phyloP scores from a whole-genome alignment of 1,140 invertebrate species.

The Acromyrmex heyeri region DNA sequence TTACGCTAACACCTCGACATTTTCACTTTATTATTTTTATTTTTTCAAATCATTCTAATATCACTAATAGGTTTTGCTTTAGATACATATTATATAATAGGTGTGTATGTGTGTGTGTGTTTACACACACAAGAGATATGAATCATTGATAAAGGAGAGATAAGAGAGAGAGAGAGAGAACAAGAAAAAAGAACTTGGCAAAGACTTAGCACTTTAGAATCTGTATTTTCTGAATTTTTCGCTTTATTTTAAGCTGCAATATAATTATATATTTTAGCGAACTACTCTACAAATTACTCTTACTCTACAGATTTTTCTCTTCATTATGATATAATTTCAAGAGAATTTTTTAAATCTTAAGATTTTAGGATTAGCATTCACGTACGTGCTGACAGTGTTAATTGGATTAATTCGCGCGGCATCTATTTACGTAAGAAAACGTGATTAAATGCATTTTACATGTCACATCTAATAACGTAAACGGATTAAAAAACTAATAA shows the following conservation, averaged over 20 bases:
- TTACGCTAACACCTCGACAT: slow-evolving; percentile 26
- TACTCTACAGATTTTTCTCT: neutral
- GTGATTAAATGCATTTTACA: slow-evolving; percentile 7
- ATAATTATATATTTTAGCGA: neutral
- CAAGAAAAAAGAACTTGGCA: neutral
- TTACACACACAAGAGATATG: neutral
- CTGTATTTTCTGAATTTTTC: neutral
- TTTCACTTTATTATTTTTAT: slow-evolving; percentile 40
- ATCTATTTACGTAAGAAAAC: slow-evolving; percentile 7
- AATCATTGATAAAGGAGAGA: slow-evolving; percentile 27
- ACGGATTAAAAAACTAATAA: slow-evolving; percentile 40
- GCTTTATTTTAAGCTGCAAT: neutral
- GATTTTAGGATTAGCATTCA: neutral
- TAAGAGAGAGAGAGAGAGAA: neutral
- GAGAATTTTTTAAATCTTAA: neutral
- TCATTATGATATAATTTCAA: neutral
- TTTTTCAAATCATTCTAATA: slow-evolving; percentile 29
- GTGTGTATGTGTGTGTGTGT: no score
- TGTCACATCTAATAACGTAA: neutral
- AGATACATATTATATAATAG: neutral
- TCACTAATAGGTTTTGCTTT: slow-evolving; percentile 42
- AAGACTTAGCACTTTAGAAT: neutral
- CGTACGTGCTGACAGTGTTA: neutral
- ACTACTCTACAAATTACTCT: neutral
- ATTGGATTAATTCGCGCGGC: slow-evolving; percentile 21